Conservation (phyloP, 2,888 invertebrate species). For the Campoplex nolae region DNA sequence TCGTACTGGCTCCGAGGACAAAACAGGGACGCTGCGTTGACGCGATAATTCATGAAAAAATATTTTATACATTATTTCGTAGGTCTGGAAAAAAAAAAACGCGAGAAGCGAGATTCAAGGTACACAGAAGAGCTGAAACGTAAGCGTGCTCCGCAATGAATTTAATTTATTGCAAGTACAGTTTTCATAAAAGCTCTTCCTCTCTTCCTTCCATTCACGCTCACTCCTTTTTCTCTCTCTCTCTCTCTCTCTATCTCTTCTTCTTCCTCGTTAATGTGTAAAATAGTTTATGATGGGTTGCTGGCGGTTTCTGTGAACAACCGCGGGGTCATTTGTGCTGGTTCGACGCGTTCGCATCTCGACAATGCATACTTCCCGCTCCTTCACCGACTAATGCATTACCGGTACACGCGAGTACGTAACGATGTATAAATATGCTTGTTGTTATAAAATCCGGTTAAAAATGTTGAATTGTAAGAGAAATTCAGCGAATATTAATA, state of each 20-base stretch:
- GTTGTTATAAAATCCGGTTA: slow-evolving; percentile 26
- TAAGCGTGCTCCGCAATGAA: slow-evolving; percentile 42
- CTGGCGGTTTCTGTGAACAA: slow-evolving; percentile 11
- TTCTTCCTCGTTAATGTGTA: slow-evolving; percentile 37
- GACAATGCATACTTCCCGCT: slow-evolving; percentile 21
- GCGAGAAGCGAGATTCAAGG: slow-evolving; percentile 9
- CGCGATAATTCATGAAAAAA: slow-evolving; percentile 31
- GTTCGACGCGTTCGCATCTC: slow-evolving; percentile 50
- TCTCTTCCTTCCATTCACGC: not conserved
- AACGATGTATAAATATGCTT: slow-evolving; percentile 35
- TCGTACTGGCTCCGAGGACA: not conserved
- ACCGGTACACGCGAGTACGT: slow-evolving; percentile 1
- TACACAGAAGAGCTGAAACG: slow-evolving; percentile 8
- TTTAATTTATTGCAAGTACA: slow-evolving; percentile 43
- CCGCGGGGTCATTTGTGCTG: slow-evolving; percentile 50
- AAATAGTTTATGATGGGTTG: slow-evolving; percentile 54
- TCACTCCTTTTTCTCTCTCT: slow-evolving; percentile 4
- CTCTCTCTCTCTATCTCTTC: slow-evolving; percentile 19
- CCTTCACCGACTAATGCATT: slow-evolving; percentile 36
- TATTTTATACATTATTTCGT: not conserved
- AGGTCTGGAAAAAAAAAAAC: slow-evolving; percentile 8
- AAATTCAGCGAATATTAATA: slow-evolving; percentile 14
- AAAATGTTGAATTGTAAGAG: slow-evolving; percentile 10
- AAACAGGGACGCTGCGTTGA: not conserved
- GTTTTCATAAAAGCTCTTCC: slow-evolving; percentile 43